Percentiles rank a stretch among this genome's conserved stretches.
Conservation (phyloP, 2,113 vertebrate species). For the Emydura subglobosa region DNA sequence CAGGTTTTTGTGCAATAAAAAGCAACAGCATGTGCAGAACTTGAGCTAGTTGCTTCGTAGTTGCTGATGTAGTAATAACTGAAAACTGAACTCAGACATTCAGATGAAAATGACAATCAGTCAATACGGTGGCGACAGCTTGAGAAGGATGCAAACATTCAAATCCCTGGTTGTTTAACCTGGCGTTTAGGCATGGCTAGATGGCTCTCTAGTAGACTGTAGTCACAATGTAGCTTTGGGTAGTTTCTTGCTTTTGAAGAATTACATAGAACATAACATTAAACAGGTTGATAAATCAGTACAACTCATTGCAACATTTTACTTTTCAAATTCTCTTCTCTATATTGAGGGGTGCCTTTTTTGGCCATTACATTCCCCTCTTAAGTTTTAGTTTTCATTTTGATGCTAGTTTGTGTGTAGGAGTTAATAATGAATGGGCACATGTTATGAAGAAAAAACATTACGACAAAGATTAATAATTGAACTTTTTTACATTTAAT, state of each 20-base stretch:
- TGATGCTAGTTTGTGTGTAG: constrained; percentile 76
- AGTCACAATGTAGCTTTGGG: constrained; percentile 80
- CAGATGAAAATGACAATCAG: constrained; percentile 72
- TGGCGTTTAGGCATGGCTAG: constrained; percentile 74
- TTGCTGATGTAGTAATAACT: constrained; percentile 46
- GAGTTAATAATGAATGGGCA: constrained; percentile 77
- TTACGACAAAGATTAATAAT: constrained; percentile 85
- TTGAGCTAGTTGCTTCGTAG: constrained; percentile 48
- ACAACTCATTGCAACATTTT: constrained; percentile 58
- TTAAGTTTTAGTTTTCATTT: constrained; percentile 66
- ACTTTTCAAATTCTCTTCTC: constrained; percentile 54
- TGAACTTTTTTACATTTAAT: constrained; percentile 87
- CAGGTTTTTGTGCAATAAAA: constrained; percentile 67
- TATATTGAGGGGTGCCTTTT: constrained; percentile 37
- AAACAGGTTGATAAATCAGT: constrained; percentile 76
- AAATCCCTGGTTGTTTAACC: constrained; percentile 58
- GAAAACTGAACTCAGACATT: constrained; percentile 65
- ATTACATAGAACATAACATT: constrained; percentile 76
- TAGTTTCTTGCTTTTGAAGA: constrained; percentile 84
- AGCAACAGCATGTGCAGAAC: constrained; percentile 57
- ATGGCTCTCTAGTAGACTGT: constrained; percentile 72
- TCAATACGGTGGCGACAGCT: constrained; percentile 41
- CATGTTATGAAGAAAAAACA: constrained; percentile 81
- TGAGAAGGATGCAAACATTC: constrained; percentile 28
- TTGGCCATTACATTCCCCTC: constrained; percentile 72